Conservation (phyloP, 2,888 invertebrate genomes). For the Synanthedon tipuliformis region DNA sequence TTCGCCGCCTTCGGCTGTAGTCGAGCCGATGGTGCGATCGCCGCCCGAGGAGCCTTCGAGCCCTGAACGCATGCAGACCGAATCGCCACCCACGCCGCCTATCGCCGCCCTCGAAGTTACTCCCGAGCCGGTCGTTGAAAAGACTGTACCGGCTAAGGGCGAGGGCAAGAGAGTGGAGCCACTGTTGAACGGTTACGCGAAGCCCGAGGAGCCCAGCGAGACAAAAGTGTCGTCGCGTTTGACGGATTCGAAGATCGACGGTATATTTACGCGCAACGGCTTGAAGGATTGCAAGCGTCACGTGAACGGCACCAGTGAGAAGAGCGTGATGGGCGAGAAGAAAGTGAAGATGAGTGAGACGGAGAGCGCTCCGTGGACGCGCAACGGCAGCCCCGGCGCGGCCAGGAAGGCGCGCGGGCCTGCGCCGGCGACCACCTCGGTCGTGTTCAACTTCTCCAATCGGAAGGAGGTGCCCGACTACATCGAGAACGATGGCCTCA, state of each 20-base stretch:
- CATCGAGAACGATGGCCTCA: constrained; percentile 88
- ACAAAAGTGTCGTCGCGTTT: neutral
- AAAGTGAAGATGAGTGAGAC: constrained; percentile 13
- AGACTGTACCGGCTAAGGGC: constrained; percentile 3
- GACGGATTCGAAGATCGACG: neutral
- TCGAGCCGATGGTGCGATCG: constrained; percentile 45
- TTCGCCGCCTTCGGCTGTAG: constrained; percentile 44
- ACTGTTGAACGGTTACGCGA: constrained; percentile 27
- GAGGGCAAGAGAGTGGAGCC: constrained; percentile 5
- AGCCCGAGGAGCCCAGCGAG: constrained; percentile 5
- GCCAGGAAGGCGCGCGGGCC: constrained; percentile 28
- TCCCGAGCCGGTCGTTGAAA: constrained; percentile 5
- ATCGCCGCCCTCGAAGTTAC: constrained; percentile 5
- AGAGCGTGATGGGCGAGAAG: constrained; percentile 8
- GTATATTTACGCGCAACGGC: neutral
- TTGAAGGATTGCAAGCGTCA: neutral
- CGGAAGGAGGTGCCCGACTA: constrained; percentile 91
- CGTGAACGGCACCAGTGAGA: constrained; percentile 8
- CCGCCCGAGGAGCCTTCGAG: constrained; percentile 32
- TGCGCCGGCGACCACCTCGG: constrained; percentile 71
- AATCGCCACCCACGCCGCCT: neutral
- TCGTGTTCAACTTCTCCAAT: constrained; percentile 89
- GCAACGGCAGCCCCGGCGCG: constrained; percentile 14
- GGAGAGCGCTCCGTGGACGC: constrained; percentile 11
- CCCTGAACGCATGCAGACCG: constrained; percentile 20